These are phyloP conservation scores for Nerophis ophidion DNA, from an alignment of 2,113 vertebrate genomes.

Conservation along the genomic window DNA sequence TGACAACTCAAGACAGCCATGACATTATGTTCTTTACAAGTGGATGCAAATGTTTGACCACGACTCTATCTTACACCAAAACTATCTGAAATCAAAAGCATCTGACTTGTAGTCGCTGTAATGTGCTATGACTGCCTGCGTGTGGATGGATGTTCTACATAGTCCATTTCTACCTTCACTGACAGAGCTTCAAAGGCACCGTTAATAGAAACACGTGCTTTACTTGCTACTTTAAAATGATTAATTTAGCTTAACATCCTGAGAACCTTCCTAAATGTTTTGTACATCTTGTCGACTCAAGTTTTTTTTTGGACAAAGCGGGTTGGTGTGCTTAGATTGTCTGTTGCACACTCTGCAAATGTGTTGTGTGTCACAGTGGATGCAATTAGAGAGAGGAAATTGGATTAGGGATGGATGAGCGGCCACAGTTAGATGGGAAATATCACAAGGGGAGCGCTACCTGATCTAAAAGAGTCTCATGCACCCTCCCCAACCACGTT, in stretches of 20 bases:
- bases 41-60: no score
- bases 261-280: slow-evolving; percentile 16
- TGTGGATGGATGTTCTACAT: slow-evolving; percentile 40
- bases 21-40: no score
- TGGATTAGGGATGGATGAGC: slow-evolving; percentile 57
- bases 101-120: slow-evolving; percentile 6
- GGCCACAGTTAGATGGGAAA: slow-evolving; percentile 39
- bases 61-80: slow-evolving; percentile 18
- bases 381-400: slow-evolving; percentile 50
- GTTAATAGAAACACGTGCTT: slow-evolving; percentile 17
- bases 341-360: slow-evolving; percentile 16
- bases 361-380: slow-evolving; percentile 26
- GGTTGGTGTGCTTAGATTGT: slow-evolving; percentile 13
- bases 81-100: slow-evolving; percentile 26
- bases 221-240: slow-evolving; percentile 3
- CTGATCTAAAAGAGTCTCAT: slow-evolving; percentile 21
- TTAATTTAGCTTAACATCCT: neutral
- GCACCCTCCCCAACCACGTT: slow-evolving; percentile 7
- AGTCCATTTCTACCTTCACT: slow-evolving; percentile 12
- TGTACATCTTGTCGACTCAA: neutral
- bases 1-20: no score
- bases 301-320: neutral
- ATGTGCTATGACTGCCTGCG: slow-evolving; percentile 13
- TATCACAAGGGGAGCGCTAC: slow-evolving; percentile 38
- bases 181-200: slow-evolving; percentile 13